These are phyloP conservation scores for Deroptyus accipitrinus DNA, from an alignment of 2,113 vertebrate species.

Conservation along the genomic window DNA sequence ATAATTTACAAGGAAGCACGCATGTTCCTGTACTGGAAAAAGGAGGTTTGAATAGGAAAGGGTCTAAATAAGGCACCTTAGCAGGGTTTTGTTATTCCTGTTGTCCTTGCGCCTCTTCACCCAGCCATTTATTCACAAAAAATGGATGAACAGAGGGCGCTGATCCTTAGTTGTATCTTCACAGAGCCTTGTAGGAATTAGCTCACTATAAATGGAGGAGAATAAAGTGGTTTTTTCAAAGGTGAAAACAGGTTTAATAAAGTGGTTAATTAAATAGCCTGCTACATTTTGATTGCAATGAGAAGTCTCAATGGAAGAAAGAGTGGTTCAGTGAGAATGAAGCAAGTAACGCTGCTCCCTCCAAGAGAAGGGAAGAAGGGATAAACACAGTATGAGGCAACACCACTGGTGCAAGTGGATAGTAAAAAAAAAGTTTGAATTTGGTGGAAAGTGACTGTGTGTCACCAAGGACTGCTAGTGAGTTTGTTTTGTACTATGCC, in stretches of 20 bases:
- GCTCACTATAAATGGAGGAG: neutral
- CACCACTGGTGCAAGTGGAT: neutral
- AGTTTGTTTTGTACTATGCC: neutral
- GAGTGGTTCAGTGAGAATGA: neutral
- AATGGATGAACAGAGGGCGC: neutral
- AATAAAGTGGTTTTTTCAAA: neutral
- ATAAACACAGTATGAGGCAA: neutral
- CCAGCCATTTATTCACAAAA: neutral
- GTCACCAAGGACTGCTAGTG: neutral
- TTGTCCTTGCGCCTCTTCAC: neutral
- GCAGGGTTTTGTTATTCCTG: neutral
- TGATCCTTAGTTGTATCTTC: neutral
- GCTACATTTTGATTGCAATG: neutral
- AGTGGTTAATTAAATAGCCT: neutral
- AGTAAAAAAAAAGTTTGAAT: neutral
- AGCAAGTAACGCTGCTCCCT: neutral
- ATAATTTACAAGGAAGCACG: neutral
- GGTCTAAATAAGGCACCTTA: neutral
- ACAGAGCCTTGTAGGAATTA: neutral
- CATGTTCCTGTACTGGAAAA: neutral
- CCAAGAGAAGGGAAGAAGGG: neutral
- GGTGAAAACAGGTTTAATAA: neutral
- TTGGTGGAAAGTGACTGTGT: neutral
- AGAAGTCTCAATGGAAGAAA: neutral
- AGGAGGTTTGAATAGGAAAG: neutral